Evolutionary conservation across 2,888 invertebrate species (phyloP).

Genomic region (Orchesella flavescens): DNA sequence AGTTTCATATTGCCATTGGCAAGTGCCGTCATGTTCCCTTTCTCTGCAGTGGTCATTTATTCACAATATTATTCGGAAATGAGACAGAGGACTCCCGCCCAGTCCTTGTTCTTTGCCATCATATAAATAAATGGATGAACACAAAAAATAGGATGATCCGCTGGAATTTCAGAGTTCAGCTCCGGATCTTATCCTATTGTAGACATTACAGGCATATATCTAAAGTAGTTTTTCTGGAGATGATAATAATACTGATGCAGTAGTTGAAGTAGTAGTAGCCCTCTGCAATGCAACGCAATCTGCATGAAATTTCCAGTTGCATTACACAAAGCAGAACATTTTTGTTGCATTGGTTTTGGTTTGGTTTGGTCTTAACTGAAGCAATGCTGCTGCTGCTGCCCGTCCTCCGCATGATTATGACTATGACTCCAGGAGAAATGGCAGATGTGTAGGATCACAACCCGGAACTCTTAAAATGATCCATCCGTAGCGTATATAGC

Average conservation of each 20-base stretch:
- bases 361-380: too few species aligned
- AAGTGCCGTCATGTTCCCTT: conserved; percentile 8
- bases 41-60: conserved; percentile 50
- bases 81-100: conserved; percentile 57
- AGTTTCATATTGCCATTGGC: conserved; percentile 21
- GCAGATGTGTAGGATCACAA: conserved; percentile 58
- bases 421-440: conserved; percentile 19
- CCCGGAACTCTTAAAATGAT: conserved; percentile 58
- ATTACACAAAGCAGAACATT: too few species aligned
- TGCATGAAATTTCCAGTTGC: neutral
- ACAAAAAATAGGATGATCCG: neutral
- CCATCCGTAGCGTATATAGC: conserved; percentile 43
- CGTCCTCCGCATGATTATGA: neutral
- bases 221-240: too few species aligned
- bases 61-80: conserved; percentile 41
- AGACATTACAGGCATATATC: too few species aligned
- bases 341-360: neutral
- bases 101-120: conserved; percentile 41
- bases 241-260: too few species aligned
- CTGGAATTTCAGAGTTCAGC: too few species aligned
- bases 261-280: too few species aligned
- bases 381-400: neutral
- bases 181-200: too few species aligned
- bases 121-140: neutral
- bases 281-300: too few species aligned